Conservation (phyloP, 2,888 invertebrate genomes). For the Baronia brevicornis region DNA sequence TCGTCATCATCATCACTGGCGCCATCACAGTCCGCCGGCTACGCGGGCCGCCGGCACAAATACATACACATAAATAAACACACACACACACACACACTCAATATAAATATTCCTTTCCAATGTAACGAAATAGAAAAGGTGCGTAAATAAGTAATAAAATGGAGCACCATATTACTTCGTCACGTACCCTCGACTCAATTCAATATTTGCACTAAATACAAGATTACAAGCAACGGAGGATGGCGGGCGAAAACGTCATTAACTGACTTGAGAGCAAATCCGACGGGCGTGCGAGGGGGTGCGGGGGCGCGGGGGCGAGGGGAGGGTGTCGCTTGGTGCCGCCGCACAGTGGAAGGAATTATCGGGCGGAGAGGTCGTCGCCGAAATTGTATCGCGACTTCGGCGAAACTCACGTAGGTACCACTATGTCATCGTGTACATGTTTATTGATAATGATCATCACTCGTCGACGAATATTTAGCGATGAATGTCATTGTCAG, state of each 20-base stretch:
- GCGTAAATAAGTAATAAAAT: constrained; percentile 8
- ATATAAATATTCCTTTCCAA: too few relatives aligned
- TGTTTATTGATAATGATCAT: constrained; percentile 9
- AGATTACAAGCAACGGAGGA: constrained; percentile 23
- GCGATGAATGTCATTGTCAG: too few relatives aligned
- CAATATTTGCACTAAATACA: constrained; percentile 27
- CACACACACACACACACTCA: too few relatives aligned
- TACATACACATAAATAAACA: too few relatives aligned
- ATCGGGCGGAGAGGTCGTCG: constrained; percentile 21
- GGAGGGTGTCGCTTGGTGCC: constrained; percentile 21
- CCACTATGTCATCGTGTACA: constrained; percentile 8
- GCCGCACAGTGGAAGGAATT: constrained; percentile 26
- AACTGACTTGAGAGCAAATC: constrained; percentile 28
- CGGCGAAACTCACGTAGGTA: constrained; percentile 6
- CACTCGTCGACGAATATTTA: too few relatives aligned
- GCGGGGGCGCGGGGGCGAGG: constrained; percentile 18
- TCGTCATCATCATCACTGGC: too few relatives aligned
- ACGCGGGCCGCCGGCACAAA: too few relatives aligned
- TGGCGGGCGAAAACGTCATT: constrained; percentile 32
- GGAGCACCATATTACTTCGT: constrained; percentile 7
- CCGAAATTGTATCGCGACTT: constrained; percentile 23
- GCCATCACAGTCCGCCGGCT: too few relatives aligned
- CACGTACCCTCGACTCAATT: constrained; percentile 15
- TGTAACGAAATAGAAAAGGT: constrained; percentile 2
- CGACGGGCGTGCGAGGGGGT: constrained; percentile 24